Base-by-base conservation (phyloP, 2,888 invertebrate genomes). In the Morpho helenor region DNA sequence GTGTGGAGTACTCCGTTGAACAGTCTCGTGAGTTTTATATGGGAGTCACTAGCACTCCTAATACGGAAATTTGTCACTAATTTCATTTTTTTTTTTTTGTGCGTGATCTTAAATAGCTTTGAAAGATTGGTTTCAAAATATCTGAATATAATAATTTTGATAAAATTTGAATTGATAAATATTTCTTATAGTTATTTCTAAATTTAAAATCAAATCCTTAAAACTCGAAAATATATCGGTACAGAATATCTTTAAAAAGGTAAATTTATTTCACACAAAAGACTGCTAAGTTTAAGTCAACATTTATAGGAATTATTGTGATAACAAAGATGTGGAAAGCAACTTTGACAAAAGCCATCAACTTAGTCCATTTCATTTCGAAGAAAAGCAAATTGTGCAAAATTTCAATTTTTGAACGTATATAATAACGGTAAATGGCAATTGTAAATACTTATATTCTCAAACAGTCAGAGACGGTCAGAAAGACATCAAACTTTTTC, bases 401-500 rank as follows among this genome's bases (percentile, higher is more conserved):
- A 45, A 49, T 56, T 16, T 39, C 16, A 49, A 31, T 49, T 56
- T 16, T 42, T 22, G 43, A 42, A 46, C 46, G 50, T 5, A 51
- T 46, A 23, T 7, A 52, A 44, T 52, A 56, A 51, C 31, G 5
- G 31, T 31, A 31, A 31, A 31, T 31, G 31, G 2, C 31, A 31
- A 31, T 3, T 31, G 5, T 31, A 31, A 31, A 31, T 31, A 31
- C 31, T 31, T 31, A 5, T 31, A 31, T 31, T 31, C 31, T 31
- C 0, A 31, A 5, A 31, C 31, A 31, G 3, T 49, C 47, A 52
- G 42, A 44, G 46, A 51, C 52, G 53, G 58, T 63, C 51, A 59
- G 59, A 56, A 61, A 63, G 58, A 60, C 56, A 61, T 63, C 56
- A 63, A 63, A 63, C 45, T 63, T 63, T 65, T 31, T 43, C 52